A percentile compares a stretch with the other conserved stretches of the same genome.
These are phyloP conservation scores for Amblyraja radiata DNA, from an alignment of 2,797 vertebrate genomes.

Conservation along the genomic window DNA sequence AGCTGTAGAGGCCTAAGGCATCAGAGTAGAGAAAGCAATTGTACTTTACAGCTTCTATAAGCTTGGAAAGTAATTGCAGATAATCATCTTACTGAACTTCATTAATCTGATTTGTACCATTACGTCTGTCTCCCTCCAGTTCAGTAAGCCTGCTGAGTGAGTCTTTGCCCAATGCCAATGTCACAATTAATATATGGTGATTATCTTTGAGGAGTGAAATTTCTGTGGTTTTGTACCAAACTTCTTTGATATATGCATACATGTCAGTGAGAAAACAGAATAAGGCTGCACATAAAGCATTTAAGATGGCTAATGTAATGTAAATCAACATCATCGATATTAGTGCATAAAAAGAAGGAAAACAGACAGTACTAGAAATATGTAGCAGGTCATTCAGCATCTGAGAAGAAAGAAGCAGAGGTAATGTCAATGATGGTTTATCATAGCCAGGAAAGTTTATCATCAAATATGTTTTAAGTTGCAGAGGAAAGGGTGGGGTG, in stretches of 20 bases:
- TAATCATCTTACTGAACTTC: conserved; percentile 20
- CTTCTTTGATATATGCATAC: background rate
- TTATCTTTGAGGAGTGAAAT: background rate
- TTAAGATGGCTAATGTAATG: background rate
- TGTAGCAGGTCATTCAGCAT: too few relatives aligned
- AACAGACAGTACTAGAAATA: too few relatives aligned
- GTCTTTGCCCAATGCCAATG: background rate
- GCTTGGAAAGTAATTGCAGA: background rate
- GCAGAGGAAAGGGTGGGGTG: too few relatives aligned
- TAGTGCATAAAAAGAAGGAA: background rate
- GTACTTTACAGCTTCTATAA: background rate
- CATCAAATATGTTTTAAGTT: too few relatives aligned
- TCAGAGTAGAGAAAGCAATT: background rate
- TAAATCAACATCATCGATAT: background rate
- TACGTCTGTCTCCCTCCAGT: conserved; percentile 9
- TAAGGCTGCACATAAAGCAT: background rate
- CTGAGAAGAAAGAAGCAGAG: too few relatives aligned
- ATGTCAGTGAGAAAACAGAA: background rate
- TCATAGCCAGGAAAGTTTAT: too few relatives aligned
- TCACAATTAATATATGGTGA: background rate
- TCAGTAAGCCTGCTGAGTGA: background rate
- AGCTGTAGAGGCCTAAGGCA: conserved; percentile 4
- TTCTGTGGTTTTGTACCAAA: background rate
- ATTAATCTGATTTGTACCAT: conserved; percentile 24
- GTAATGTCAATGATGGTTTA: too few relatives aligned